These are phyloP conservation scores for Hesperia comma DNA, from an alignment of 2,888 invertebrate genomes.

Conservation along the genomic window DNA sequence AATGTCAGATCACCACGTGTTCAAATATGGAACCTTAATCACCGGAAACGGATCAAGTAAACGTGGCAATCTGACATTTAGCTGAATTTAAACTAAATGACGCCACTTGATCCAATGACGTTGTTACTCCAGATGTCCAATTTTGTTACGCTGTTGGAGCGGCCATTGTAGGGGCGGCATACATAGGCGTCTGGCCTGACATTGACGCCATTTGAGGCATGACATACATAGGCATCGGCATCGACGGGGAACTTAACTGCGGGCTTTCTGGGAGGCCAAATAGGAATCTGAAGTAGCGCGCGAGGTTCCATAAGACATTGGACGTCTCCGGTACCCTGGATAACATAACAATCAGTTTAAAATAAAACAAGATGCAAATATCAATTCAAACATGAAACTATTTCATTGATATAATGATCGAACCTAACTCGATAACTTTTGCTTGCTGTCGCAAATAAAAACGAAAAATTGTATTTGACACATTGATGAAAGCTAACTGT, in stretches of 20 bases:
- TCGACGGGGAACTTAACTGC: constrained; percentile 70
- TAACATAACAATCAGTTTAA: constrained; percentile 51
- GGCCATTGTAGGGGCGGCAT: constrained; percentile 54
- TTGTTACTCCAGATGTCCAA: constrained; percentile 67
- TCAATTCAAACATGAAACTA: constrained; percentile 50
- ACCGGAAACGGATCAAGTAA: constrained; percentile 66
- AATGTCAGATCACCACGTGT: constrained; percentile 79
- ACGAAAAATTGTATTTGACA: no score
- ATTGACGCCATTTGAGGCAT: constrained; percentile 72
- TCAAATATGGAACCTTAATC: constrained; percentile 39
- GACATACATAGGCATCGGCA: constrained; percentile 78
- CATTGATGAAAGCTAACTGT: no score
- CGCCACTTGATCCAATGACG: constrained; percentile 74
- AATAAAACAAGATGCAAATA: constrained; percentile 50
- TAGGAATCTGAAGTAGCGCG: constrained; percentile 80
- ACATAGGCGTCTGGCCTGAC: constrained; percentile 46
- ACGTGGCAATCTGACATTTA: constrained; percentile 81
- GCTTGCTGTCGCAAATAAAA: background rate
- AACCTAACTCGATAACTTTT: constrained; percentile 35
- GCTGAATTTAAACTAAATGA: constrained; percentile 56
- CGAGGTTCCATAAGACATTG: constrained; percentile 82
- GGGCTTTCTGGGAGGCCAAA: constrained; percentile 73
- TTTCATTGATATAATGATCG: constrained; percentile 21
- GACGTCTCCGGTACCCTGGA: constrained; percentile 82
- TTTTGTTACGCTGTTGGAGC: constrained; percentile 70